These are phyloP conservation scores for Phasia obesa DNA, from an alignment of 2,888 invertebrate genomes.

Conservation along the genomic window DNA sequence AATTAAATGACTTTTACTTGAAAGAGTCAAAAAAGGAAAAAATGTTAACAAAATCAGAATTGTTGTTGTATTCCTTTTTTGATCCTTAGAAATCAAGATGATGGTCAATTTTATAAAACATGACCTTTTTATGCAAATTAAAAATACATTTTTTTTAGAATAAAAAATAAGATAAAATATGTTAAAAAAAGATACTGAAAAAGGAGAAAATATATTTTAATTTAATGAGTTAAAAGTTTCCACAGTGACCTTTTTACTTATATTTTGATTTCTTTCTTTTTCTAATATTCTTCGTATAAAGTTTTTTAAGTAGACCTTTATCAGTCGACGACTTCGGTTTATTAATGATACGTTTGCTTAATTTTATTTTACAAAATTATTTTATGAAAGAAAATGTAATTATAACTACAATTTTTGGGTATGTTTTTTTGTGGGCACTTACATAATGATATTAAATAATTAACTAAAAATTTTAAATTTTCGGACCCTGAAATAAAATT, in stretches of 20 bases:
- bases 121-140: constrained; percentile 61
- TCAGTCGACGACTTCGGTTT: neutral
- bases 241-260: constrained; percentile 59
- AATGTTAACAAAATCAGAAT: too few relatives aligned
- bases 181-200: neutral
- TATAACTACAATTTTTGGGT: constrained; percentile 20
- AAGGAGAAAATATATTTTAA: constrained; percentile 20
- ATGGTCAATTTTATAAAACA: constrained; percentile 35
- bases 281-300: constrained; percentile 1
- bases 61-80: too few relatives aligned
- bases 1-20: too few relatives aligned
- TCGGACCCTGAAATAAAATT: constrained; percentile 6
- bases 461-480: constrained; percentile 49
- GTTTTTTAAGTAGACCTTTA: constrained; percentile 17
- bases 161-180: constrained; percentile 20
- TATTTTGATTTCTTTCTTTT: constrained; percentile 16
- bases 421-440: constrained; percentile 44
- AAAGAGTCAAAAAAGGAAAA: too few relatives aligned
- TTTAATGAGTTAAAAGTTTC: constrained; percentile 61
- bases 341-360: constrained; percentile 45
- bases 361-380: constrained; percentile 31
- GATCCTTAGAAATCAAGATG: neutral
- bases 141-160: constrained; percentile 33
- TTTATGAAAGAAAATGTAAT: constrained; percentile 18
- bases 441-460: constrained; percentile 65